phyloP scores from a whole-genome alignment of 2,797 vertebrate species.

The Ptychadena robeensis region DNA sequence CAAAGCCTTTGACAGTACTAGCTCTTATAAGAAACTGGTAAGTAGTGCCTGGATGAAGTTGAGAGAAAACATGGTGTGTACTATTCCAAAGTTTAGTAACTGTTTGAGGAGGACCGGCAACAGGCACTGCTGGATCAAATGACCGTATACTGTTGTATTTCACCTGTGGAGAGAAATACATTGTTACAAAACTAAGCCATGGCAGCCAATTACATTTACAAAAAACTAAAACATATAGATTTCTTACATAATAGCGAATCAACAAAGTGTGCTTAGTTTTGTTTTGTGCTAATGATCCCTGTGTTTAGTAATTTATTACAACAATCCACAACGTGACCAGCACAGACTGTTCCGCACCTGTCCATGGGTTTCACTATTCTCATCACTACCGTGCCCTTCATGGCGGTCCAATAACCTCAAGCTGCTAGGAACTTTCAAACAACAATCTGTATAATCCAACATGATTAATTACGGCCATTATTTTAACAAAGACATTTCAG shows the following conservation, averaged over 20 bases:
- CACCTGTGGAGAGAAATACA: conserved; percentile 77
- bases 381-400: conserved; percentile 49
- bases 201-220: background rate
- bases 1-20: conserved; percentile 94
- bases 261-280: background rate
- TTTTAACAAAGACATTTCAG: conserved; percentile 42
- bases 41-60: conserved; percentile 93
- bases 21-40: conserved; percentile 95
- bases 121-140: conserved; percentile 91
- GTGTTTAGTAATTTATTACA: conserved; percentile 15
- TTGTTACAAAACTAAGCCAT: background rate
- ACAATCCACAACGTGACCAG: conserved; percentile 18
- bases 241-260: background rate
- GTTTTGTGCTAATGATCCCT: background rate
- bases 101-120: conserved; percentile 86
- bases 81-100: conserved; percentile 91
- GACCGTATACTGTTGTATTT: conserved; percentile 92
- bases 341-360: conserved; percentile 44
- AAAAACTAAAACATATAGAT: background rate
- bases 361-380: conserved; percentile 47
- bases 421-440: conserved; percentile 38
- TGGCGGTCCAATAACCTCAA: conserved; percentile 53
- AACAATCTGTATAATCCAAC: conserved; percentile 31
- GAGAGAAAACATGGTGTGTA: conserved; percentile 89
- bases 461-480: conserved; percentile 49